Evolutionary conservation across 2,888 invertebrate species (phyloP), one percentile per base, ranked within the genome.

Genomic region (Syrista parreyssii): DNA sequence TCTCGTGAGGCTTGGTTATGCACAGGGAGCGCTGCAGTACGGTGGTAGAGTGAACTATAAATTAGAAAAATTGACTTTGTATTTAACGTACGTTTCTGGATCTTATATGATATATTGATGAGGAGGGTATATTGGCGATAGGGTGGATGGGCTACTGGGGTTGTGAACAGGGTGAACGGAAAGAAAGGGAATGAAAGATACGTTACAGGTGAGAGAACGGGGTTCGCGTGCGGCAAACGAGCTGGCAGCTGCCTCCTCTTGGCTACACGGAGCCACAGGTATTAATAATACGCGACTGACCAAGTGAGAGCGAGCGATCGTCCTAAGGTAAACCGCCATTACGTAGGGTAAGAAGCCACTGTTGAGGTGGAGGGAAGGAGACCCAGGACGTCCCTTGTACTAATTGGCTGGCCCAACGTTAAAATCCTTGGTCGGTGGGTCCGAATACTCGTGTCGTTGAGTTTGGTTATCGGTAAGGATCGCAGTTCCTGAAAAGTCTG

Each of bases 121-220:
- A 55, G 2, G 55, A 6, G 9, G 23, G 23, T 55, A 55, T 55
- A 23, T 55, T 2, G 23, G 6, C 23, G 23, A 55, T 55, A 55
- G 55, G 23, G 12, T 23, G 23, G 15, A 9, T 55, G 55, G 55
- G 23, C 23, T 23, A 23, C 23, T 23, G 15, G 40, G 55, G 23
- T 9, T 9, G 55, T 23, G 23, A 9, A 55, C 55, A 55, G 55
- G 55, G 23, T 73, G 76, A 79, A 80, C 76, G 76, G 83, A 74
- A 82, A 84, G 74, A 83, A 82, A 82, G 31, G n/a, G 36, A 40
- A 30, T 6, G 82, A 79, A 80, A 85, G 85, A 88, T 88, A 87
- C 88, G 89, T 89, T 89, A 90, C 91, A 91, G 91, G 91, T 91
- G 91, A 90, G 88, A 88, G 87, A 86, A 86, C 84, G 84, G 83